Percentiles rank a stretch among this genome's conserved stretches.
Conservation (phyloP, 2,113 vertebrate genomes). For the Polyodon spathula region DNA sequence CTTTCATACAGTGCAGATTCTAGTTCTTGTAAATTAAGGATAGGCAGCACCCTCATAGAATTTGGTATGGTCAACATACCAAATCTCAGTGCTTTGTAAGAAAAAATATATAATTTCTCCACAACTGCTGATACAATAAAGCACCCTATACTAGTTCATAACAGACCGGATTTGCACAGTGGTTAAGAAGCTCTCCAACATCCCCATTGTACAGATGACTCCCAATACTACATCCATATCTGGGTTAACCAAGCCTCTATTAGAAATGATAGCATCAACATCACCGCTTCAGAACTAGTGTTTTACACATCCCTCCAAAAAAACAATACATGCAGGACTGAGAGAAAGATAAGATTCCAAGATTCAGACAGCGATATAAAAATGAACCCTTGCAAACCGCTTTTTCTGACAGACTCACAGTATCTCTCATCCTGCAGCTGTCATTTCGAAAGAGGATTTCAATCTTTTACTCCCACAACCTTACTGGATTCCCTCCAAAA, state of each 20-base stretch:
- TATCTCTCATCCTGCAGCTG: constrained; percentile 23
- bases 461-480: constrained; percentile 11
- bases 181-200: too few species aligned
- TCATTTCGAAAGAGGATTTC: constrained; percentile 23
- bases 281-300: constrained; percentile 28
- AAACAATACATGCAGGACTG: constrained; percentile 1
- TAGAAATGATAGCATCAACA: constrained; percentile 41
- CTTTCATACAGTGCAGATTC: too few species aligned
- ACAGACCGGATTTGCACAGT: too few species aligned
- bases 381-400: constrained; percentile 17
- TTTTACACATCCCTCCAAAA: not conserved
- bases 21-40: too few species aligned
- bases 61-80: too few species aligned
- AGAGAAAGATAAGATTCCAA: constrained; percentile 15
- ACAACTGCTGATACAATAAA: too few species aligned
- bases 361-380: constrained; percentile 17
- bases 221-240: constrained; percentile 20
- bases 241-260: constrained; percentile 41
- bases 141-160: too few species aligned
- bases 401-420: constrained; percentile 16
- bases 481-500: not conserved
- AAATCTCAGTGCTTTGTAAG: too few species aligned
- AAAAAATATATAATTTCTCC: too few species aligned
- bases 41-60: too few species aligned
- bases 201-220: too few species aligned